A percentile compares a stretch with the other conserved stretches of the same genome.
Evolutionary conservation across 1,140 invertebrate species (phyloP).

Genomic region (Batillaria attramentaria): DNA sequence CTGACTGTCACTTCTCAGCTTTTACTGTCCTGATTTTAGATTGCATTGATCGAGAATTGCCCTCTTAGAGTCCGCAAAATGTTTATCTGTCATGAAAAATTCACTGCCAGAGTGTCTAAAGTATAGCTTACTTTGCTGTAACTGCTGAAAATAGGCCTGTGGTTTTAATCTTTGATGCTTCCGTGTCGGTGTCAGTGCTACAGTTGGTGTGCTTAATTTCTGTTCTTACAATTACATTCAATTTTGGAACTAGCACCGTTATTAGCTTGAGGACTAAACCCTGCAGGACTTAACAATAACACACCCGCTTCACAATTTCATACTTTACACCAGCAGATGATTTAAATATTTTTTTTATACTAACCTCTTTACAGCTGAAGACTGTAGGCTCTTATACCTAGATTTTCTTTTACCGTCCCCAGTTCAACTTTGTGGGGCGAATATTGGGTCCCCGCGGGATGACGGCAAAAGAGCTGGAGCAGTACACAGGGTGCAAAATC

Average conservation of each 20-base stretch:
- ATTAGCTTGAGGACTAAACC: not conserved
- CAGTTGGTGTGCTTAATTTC: too few relatives aligned
- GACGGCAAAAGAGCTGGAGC: conserved; percentile 99
- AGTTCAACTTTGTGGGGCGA: conserved; percentile 99
- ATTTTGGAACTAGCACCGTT: not conserved
- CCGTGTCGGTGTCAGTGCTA: too few relatives aligned
- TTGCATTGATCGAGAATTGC: too few relatives aligned
- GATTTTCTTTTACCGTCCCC: conserved; percentile 75
- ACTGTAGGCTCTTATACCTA: not conserved
- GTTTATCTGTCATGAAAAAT: too few relatives aligned
- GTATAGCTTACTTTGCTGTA: too few relatives aligned
- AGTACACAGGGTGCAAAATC: conserved; percentile 99
- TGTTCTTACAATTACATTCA: too few relatives aligned
- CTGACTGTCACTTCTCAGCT: too few relatives aligned
- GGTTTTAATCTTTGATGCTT: too few relatives aligned
- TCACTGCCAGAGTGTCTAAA: too few relatives aligned
- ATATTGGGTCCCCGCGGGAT: conserved; percentile 99
- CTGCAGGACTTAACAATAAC: not conserved
- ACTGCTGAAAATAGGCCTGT: too few relatives aligned
- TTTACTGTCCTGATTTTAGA: too few relatives aligned
- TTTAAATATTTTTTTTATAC: not conserved
- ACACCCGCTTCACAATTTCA: not conserved
- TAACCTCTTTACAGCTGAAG: not conserved
- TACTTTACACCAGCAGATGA: not conserved
- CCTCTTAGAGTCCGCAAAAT: too few relatives aligned